Percentiles rank a stretch among this genome's conserved stretches.
Conservation (phyloP, 2,888 invertebrate genomes). For the Phalangium opilio region DNA sequence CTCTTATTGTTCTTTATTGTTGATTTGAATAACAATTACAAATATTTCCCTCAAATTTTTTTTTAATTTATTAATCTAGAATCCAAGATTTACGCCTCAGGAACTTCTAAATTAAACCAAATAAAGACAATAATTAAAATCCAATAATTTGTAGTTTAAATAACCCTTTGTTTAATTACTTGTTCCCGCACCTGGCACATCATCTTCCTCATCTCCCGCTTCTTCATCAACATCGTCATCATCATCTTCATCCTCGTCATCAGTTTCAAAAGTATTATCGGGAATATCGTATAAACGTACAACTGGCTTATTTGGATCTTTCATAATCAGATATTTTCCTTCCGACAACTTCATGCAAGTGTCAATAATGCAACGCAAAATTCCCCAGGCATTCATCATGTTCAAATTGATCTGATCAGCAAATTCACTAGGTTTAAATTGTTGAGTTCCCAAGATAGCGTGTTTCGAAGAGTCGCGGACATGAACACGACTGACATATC, state of each 20-base stretch:
- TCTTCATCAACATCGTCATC: conserved; percentile 35
- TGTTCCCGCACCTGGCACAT: neutral
- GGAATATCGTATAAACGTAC: conserved; percentile 96
- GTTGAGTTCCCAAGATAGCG: conserved; percentile 90
- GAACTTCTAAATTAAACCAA: too few relatives aligned
- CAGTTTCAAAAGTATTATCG: conserved; percentile 95
- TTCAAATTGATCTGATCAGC: conserved; percentile 96
- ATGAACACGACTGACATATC: conserved; percentile 87
- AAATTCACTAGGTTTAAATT: conserved; percentile 96
- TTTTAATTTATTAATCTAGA: too few relatives aligned
- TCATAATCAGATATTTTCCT: conserved; percentile 89
- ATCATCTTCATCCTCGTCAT: conserved; percentile 79
- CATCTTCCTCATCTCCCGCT: neutral
- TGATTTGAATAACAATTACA: too few relatives aligned
- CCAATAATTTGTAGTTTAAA: too few relatives aligned
- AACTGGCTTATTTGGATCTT: conserved; percentile 97
- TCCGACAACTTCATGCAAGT: conserved; percentile 93
- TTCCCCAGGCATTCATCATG: conserved; percentile 99
- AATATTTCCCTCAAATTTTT: too few relatives aligned
- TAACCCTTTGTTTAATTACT: too few relatives aligned
- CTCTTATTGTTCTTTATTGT: too few relatives aligned
- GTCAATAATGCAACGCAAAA: conserved; percentile 90
- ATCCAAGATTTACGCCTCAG: too few relatives aligned
- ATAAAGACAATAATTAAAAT: too few relatives aligned
- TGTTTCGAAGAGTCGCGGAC: conserved; percentile 89